A percentile compares a stretch with the other conserved stretches of the same genome.
These are phyloP conservation scores for Lycophotia porphyrea DNA, from an alignment of 2,888 invertebrate species.

Conservation along the genomic window DNA sequence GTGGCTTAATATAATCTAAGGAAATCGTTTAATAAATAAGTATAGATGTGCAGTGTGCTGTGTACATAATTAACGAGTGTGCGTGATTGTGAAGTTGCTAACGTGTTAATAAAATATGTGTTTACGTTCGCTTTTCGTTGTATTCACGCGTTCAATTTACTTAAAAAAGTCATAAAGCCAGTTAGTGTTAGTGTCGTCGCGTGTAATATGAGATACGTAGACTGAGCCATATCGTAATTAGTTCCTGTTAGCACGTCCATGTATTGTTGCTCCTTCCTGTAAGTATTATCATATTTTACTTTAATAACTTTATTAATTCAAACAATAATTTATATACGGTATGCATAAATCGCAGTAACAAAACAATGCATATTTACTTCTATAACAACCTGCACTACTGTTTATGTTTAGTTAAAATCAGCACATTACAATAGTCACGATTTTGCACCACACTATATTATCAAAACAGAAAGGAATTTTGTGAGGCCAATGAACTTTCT, in stretches of 20 bases:
- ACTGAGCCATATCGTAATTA: slow-evolving; percentile 71
- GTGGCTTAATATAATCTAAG: slow-evolving; percentile 45
- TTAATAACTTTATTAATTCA: neutral
- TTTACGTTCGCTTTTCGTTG: slow-evolving; percentile 75
- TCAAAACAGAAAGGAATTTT: slow-evolving; percentile 41
- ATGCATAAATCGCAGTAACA: slow-evolving; percentile 24
- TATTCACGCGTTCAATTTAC: slow-evolving; percentile 71
- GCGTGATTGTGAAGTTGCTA: slow-evolving; percentile 67
- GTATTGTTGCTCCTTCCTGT: slow-evolving; percentile 91
- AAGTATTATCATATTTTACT: slow-evolving; percentile 75
- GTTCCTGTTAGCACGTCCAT: slow-evolving; percentile 85
- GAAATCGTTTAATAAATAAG: slow-evolving; percentile 62
- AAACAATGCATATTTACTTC: slow-evolving; percentile 26
- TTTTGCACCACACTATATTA: slow-evolving; percentile 32
- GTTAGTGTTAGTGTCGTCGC: slow-evolving; percentile 61
- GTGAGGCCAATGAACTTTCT: slow-evolving; percentile 63
- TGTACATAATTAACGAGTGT: slow-evolving; percentile 51
- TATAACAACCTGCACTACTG: slow-evolving; percentile 35
- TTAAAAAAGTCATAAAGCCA: slow-evolving; percentile 71
- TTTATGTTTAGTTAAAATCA: slow-evolving; percentile 9
- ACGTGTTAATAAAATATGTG: slow-evolving; percentile 75
- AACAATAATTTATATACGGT: neutral
- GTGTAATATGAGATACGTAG: slow-evolving; percentile 75
- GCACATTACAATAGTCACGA: slow-evolving; percentile 18
- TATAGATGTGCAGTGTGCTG: slow-evolving; percentile 61